Base-by-base conservation (phyloP, 2,113 vertebrate genomes). In the Noturus placidus region DNA sequence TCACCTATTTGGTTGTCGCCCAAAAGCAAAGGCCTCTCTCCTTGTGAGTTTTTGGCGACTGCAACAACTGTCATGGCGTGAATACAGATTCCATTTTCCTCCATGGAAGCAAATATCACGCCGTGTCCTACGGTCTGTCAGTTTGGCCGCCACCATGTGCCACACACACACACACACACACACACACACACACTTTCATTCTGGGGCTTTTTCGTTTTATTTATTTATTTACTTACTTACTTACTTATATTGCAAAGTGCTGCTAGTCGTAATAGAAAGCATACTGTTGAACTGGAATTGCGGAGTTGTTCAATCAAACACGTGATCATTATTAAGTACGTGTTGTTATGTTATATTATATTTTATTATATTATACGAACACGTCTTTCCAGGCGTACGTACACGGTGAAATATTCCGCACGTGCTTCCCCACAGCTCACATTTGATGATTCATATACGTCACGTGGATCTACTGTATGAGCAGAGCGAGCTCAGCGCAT, bases 51-150 rank as follows among this genome's bases (percentile, higher is more conserved):
- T 87, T 79, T 79, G 79, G 86, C 57, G 46, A 87, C 85, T 84
- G 82, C 83, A 90, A 89, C 87, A 89, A 87, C 87, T 90, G 87
- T 86, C 88, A 88, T 87, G 82, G 89, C 88, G 87, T 87, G 89
- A 87, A 90, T 89, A 87, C 82, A 81, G 83, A 85, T 82, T 90
- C 69, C 80, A 80, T 77, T 90, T 84, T 87, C 83, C 61, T 89
- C 86, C 87, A 87, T 85, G 82, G 69, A 84, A 83, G 85, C 85
- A 74, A 89, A 87, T 70, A 90, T 90, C 89, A 90, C 42, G 89
- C 82, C 86, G 74, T 86, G 87, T 90, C 87, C 83, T 86, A 90
- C 89, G 74, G 89, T 90, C 89, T 90, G 89, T 90, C 89, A 90
- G 86, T 90, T 86, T 88, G 83, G 84, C 89, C 83, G 50, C 54